A percentile compares a stretch with the other conserved stretches of the same genome.
Evolutionary conservation across 2,113 vertebrate species (phyloP).

Genomic region (Propithecus coquereli): DNA sequence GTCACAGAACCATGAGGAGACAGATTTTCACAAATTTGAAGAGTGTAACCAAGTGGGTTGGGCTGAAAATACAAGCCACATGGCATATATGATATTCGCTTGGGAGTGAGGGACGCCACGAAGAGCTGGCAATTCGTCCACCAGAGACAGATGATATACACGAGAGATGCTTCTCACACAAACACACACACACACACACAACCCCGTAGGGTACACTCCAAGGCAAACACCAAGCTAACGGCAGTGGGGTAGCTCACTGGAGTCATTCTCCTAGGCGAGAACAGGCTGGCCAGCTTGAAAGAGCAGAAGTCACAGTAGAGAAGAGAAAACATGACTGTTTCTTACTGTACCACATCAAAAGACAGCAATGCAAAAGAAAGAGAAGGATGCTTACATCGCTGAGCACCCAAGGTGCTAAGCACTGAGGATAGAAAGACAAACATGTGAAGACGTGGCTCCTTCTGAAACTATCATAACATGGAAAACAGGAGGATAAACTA

Average conservation of each 20-base stretch:
- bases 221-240: neutral
- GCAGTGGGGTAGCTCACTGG: too few species aligned
- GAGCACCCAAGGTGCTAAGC: neutral
- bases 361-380: neutral
- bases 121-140: neutral
- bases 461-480: neutral
- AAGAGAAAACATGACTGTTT: neutral
- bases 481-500: neutral
- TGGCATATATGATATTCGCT: neutral
- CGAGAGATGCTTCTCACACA: neutral
- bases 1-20: neutral
- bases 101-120: accelerated
- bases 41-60: neutral
- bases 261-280: neutral
- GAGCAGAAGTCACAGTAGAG: neutral
- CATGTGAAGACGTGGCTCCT: too few species aligned
- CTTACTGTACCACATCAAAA: neutral
- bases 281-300: neutral
- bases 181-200: too few species aligned
- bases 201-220: neutral
- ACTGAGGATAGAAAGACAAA: neutral
- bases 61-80: neutral
- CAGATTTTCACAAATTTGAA: neutral
- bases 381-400: neutral
- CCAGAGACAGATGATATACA: neutral